phyloP scores from a whole-genome alignment of 2,888 invertebrate genomes.

The Pristionchus japonicus region DNA sequence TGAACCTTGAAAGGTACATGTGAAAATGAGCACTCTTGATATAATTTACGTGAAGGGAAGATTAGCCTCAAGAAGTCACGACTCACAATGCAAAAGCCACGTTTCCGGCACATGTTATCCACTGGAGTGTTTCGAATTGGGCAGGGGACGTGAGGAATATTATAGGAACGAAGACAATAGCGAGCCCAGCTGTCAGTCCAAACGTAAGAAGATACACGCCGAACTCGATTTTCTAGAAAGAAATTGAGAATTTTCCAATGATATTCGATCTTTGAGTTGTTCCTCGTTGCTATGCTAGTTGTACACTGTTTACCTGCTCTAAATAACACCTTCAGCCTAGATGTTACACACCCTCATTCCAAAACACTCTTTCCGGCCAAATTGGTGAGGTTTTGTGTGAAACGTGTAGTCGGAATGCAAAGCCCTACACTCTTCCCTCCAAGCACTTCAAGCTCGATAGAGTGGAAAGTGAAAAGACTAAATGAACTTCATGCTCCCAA shows the following conservation, averaged over 20 bases:
- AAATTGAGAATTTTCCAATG: too few species aligned
- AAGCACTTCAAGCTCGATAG: too few species aligned
- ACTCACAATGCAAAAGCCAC: not conserved
- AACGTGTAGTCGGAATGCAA: too few species aligned
- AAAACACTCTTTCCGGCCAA: too few species aligned
- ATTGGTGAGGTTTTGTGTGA: too few species aligned
- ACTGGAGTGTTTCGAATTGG: slow-evolving; percentile 9
- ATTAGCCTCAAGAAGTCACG: not conserved
- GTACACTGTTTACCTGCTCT: not conserved
- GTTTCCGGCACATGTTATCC: not conserved
- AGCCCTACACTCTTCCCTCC: too few species aligned
- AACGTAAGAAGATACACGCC: not conserved
- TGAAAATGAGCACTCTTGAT: too few species aligned
- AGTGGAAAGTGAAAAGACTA: too few species aligned
- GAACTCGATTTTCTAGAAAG: slow-evolving; percentile 19
- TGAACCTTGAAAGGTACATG: not conserved
- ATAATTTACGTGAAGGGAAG: too few species aligned
- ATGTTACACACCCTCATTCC: not conserved
- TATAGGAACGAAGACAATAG: not conserved
- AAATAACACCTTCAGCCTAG: not conserved
- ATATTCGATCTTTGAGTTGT: too few species aligned
- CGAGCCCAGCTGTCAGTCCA: not conserved
- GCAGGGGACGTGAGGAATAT: not conserved
- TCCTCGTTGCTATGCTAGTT: not conserved
- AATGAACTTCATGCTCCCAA: too few species aligned